Percentiles rank a stretch among this genome's conserved stretches.
Evolutionary conservation across 2,113 vertebrate genomes (phyloP).

Genomic region (Sialia sialis): DNA sequence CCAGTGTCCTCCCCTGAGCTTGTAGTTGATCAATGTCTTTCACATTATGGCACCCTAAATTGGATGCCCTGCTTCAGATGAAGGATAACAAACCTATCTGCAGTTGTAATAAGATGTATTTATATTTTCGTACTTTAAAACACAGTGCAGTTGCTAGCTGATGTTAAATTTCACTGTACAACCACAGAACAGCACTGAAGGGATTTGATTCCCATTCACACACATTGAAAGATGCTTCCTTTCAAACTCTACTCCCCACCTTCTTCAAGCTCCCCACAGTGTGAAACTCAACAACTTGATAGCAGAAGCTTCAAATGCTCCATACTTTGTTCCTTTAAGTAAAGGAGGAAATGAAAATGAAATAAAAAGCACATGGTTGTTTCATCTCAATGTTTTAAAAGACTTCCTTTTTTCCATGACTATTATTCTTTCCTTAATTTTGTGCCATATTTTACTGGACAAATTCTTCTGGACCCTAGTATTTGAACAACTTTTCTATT

Average conservation of each 20-base stretch:
- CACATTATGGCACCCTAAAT: not conserved
- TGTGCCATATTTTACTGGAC: not conserved
- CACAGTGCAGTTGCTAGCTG: not conserved
- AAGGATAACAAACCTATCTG: not conserved
- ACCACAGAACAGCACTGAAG: not conserved
- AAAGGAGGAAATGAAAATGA: not conserved
- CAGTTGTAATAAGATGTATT: not conserved
- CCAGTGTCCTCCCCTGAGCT: not conserved
- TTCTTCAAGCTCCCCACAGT: not conserved
- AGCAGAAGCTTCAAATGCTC: not conserved
- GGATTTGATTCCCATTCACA: not conserved
- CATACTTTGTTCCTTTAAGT: not conserved
- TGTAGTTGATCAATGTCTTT: not conserved
- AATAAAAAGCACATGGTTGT: not conserved
- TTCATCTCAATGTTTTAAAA: not conserved
- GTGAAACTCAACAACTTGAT: not conserved
- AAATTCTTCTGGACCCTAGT: not conserved
- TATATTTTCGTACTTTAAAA: not conserved
- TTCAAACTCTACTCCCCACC: not conserved
- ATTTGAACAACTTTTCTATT: not conserved
- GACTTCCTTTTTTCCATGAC: accelerated
- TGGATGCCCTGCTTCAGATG: not conserved
- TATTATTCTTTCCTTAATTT: not conserved
- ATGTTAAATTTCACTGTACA: not conserved
- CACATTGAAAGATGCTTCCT: not conserved